Base-by-base conservation (phyloP, 2,888 invertebrate species). In the Hirtodrosophila alboralis region DNA sequence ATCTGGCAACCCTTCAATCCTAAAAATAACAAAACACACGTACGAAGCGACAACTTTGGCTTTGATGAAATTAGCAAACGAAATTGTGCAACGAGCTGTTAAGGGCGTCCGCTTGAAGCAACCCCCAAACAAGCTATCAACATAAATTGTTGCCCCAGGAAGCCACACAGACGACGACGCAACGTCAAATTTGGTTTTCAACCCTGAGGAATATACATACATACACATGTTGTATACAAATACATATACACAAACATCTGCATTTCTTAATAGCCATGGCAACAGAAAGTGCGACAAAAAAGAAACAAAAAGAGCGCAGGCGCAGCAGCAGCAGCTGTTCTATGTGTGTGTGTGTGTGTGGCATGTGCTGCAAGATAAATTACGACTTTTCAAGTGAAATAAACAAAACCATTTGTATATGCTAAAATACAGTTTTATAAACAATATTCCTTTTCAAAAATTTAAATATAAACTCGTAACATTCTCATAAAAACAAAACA, bases 61-160 rank as follows among this genome's bases (percentile, higher is more conserved):
- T 73, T 73, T 62, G 73, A 70, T 70, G 51, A 61, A 72, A 64
- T 70, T 65, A 62, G 57, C 58, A 70, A 49, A 47, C 27, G 10
- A 70, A 70, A 70, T 61, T 67, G 75, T 54, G 63, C 67, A 73
- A 26, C 58, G 58, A 75, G 44, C 41, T 49, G 49, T 57, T 59
- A 53, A 74, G 41, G 58, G 45, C 56, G 44, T 36, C 48, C 33
- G 52, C 16, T 28, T 49, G n/a, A 26, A 61, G 10, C 74, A 62
- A 74, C 71, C 77, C 59, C 47, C 38, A 28, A 52, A n/a, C n/a
- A n/a, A 52, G 33, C 34, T 36, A 8, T 14, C 10, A 30, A 31
- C 3, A 18, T 7, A 10, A 36, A 36, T 14, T 36, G 7, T n/a
- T n/a, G 34, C 36, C 52, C 63, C 3, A 71, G 70, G 70, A 71